Base-by-base conservation (phyloP, 2,797 vertebrate genomes). In the Selene dorsalis region DNA sequence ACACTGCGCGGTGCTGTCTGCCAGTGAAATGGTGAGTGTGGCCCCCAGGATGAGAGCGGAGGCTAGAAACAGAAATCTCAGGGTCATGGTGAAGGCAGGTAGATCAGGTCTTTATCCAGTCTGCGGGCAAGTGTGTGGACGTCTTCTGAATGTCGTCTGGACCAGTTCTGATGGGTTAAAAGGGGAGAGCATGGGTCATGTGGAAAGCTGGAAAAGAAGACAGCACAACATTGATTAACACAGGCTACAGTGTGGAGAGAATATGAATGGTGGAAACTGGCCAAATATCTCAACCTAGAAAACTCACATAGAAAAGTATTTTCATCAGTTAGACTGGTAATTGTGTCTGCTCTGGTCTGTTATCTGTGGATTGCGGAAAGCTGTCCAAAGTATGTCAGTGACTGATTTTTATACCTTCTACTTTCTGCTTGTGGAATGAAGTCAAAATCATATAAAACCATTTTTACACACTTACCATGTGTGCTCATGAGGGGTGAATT, bases 1-100 rank as follows among this genome's bases (percentile, higher is more conserved):
- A 85, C 91, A 89, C 17, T 88, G 74, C 7, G 85, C 39, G 1
- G 68, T 59, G 16, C 41, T 11, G n/a, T 84, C 79, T 6, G 72
- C 79, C 68, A 73, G 57, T 4, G 77, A 76, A 69, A 81, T 48
- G 75, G 74, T 43, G 57, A 90, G 24, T 0, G 74, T 66, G 58
- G 77, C 63, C 39, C 85, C 87, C 24, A 92, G 58, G 2, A 87
- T 10, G 3, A 83, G 48, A 65, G 79, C 75, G 1, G 82, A 75
- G 9, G 80, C 32, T 8, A 77, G 0, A 0, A 80, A n/a, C 50
- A 88, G 45, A 52, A 80, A 24, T 78, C 82, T 83, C 57, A 35
- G 41, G 69, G 83, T 69, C 90, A 90, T 90, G 0, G 0, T 79
- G 72, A 66, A 30, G 55, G 0, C 4, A 6, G 55, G 32, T 20